Conservation (phyloP, 2,113 vertebrate genomes). For the Zosterops pallidus region DNA sequence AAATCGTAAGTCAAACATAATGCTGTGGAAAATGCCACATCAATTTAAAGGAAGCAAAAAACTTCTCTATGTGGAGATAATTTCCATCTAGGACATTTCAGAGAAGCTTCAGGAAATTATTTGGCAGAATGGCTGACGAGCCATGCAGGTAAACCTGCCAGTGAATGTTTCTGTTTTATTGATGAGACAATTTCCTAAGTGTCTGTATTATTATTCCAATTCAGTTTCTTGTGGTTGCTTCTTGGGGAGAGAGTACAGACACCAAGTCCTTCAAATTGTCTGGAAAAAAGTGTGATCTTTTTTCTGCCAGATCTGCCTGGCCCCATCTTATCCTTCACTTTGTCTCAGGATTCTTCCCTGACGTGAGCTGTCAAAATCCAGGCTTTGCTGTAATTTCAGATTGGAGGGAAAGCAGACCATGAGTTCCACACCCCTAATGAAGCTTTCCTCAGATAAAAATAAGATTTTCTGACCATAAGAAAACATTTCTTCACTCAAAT, state of each 20-base stretch:
- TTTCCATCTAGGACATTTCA: not conserved
- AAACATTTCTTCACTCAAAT: not conserved
- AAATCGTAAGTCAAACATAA: not conserved
- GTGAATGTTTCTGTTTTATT: not conserved
- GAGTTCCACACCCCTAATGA: not conserved
- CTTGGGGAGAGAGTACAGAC: not conserved
- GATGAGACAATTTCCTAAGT: not conserved
- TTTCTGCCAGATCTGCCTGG: not conserved
- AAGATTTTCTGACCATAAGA: not conserved
- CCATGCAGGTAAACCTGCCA: not conserved
- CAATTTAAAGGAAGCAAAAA: not conserved
- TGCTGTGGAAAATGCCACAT: not conserved
- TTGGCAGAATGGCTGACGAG: not conserved
- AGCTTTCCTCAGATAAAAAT: not conserved
- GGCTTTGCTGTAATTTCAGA: not conserved
- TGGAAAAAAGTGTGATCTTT: not conserved
- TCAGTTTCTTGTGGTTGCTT: not conserved
- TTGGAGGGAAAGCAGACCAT: not conserved
- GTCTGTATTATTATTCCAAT: not conserved
- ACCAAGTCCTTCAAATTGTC: not conserved
- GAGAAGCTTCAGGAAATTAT: not conserved
- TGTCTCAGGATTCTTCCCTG: not conserved
- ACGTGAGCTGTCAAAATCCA: not conserved
- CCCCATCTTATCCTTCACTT: not conserved
- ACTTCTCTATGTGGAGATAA: not conserved